phyloP scores from a whole-genome alignment of 2,113 vertebrate genomes.

The Sphaerodactylus townsendi region DNA sequence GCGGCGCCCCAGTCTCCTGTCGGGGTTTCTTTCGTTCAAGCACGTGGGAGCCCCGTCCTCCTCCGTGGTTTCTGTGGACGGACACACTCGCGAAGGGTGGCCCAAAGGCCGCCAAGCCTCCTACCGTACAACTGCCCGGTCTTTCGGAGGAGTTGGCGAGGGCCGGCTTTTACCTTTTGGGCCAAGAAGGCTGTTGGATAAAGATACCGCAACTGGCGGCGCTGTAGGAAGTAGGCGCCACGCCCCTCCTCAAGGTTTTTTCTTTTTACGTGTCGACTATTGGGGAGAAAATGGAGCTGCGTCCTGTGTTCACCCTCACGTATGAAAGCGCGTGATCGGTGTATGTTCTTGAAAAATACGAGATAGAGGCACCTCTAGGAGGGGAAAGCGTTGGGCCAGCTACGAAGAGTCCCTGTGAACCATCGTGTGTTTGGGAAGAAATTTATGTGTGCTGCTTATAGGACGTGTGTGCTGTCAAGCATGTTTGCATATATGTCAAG shows the following conservation, averaged over 20 bases:
- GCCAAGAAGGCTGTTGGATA: neutral
- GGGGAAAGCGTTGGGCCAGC: neutral
- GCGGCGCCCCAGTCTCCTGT: neutral
- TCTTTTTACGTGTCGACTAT: too few species aligned
- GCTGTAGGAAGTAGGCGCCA: neutral
- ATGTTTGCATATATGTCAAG: too few species aligned
- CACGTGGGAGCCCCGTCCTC: neutral
- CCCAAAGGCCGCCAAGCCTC: too few species aligned
- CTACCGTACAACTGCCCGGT: accelerated
- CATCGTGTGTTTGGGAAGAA: too few species aligned
- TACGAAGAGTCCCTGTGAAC: neutral
- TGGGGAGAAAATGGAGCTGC: neutral
- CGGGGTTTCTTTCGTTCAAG: neutral
- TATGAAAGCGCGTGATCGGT: neutral
- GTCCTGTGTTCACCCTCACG: neutral
- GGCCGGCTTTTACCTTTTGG: too few species aligned
- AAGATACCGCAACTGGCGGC: neutral
- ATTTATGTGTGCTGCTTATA: neutral
- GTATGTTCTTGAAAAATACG: neutral
- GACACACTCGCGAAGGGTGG: too few species aligned
- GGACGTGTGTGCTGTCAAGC: neutral
- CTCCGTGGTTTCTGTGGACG: neutral
- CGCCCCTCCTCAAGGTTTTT: neutral
- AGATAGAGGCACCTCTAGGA: too few species aligned
- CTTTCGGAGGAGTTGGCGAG: neutral